phyloP scores from a whole-genome alignment of 2,113 vertebrate genomes.

The Peromyscus maniculatus region DNA sequence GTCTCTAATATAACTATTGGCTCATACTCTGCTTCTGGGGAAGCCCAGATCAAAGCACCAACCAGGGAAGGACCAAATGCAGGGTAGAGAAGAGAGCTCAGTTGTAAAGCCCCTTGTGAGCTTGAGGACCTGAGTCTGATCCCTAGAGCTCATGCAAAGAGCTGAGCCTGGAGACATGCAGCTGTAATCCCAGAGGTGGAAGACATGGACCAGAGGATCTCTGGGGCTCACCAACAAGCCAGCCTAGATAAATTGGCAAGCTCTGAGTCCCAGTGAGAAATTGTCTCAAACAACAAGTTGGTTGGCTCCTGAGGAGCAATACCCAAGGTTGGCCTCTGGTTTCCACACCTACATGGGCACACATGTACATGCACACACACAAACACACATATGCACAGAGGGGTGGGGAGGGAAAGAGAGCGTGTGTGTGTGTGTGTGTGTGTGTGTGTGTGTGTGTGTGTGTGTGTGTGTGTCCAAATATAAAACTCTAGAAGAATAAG shows the following conservation, averaged over 20 bases:
- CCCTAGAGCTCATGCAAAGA: not conserved
- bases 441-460: not conserved
- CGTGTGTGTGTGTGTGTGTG: not conserved
- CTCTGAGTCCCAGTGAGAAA: not conserved
- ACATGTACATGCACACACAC: not conserved
- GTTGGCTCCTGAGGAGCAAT: not conserved
- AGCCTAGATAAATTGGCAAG: not conserved
- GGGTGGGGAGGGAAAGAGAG: rapidly evolving
- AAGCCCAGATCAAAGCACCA: conserved; percentile 23
- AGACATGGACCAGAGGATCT: too few species aligned
- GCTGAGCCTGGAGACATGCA: not conserved
- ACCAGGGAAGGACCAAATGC: not conserved
- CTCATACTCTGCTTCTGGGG: not conserved
- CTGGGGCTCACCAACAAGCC: not conserved
- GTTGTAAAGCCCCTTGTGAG: not conserved
- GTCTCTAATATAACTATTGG: not conserved
- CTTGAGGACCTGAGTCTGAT: too few species aligned
- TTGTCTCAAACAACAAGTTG: not conserved
- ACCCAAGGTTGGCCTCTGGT: not conserved
- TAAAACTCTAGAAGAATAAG: not conserved
- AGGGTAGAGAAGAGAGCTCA: not conserved
- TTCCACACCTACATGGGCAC: not conserved
- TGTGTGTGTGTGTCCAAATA: not conserved
- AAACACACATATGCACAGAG: not conserved
- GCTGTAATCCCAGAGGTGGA: not conserved